Percentiles rank a stretch among this genome's conserved stretches.
Evolutionary conservation across 1,140 invertebrate genomes (phyloP).

Genomic region (roundworm (Caenorhabditis elegans)): WBcel235 BX284606.5:10578501-10579000

Average conservation of each 20-base stretch:
- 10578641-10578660: conserved; percentile 90
- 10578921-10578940: no score
- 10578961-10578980: conserved; percentile 88
- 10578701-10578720: conserved; percentile 76
- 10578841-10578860: no score
- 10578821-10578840: no score
- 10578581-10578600: conserved; percentile 68
- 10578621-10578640: conserved; percentile 85
- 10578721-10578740: conserved; percentile 9
- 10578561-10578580: conserved; percentile 54
- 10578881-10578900: no score
- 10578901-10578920: no score
- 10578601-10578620: conserved; percentile 89
- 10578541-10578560: conserved; percentile 38
- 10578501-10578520: conserved; percentile 73
- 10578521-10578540: background rate
- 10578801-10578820: no score
- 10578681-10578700: conserved; percentile 91
- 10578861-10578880: no score
- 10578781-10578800: no score
- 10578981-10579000: conserved; percentile 99
- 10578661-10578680: conserved; percentile 97
- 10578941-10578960: conserved; percentile 56
- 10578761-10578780: no score
- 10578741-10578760: no score